phyloP scores from a whole-genome alignment of 1,140 invertebrate genomes.

The Eriocheir sinensis region DNA sequence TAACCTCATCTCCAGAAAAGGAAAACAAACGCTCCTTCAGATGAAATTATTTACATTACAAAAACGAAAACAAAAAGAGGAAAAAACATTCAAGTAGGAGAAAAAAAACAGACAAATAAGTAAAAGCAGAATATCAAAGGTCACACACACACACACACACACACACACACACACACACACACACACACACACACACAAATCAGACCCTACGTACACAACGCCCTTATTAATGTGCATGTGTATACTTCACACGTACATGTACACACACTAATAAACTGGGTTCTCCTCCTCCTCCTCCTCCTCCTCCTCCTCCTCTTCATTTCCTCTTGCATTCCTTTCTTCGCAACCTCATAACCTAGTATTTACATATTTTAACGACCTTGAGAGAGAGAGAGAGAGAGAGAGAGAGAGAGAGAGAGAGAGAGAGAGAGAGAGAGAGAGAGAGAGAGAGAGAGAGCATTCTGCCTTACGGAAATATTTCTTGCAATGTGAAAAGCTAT shows the following conservation, averaged over 20 bases:
- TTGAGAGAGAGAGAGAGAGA: slow-evolving; percentile 50
- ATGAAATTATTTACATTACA: neutral
- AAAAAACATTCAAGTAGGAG: neutral
- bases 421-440: neutral
- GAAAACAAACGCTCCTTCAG: too few species aligned
- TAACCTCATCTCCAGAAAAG: too few species aligned
- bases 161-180: neutral
- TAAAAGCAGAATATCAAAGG: neutral
- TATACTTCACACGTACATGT: too few species aligned
- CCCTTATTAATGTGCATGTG: too few species aligned
- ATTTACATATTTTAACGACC: neutral
- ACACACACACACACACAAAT: neutral
- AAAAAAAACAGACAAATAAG: neutral
- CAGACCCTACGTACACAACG: too few species aligned
- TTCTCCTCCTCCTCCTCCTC: neutral
- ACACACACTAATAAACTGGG: neutral
- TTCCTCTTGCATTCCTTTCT: neutral
- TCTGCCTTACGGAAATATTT: neutral
- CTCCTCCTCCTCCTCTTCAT: neutral
- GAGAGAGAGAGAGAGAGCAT: neutral
- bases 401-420: slow-evolving; percentile 43
- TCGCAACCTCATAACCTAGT: neutral
- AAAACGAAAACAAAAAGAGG: neutral
- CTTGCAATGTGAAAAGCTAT: neutral
- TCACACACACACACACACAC: neutral